These are phyloP conservation scores for Sceloporus tristichus DNA, from an alignment of 2,113 vertebrate genomes.

Conservation along the genomic window DNA sequence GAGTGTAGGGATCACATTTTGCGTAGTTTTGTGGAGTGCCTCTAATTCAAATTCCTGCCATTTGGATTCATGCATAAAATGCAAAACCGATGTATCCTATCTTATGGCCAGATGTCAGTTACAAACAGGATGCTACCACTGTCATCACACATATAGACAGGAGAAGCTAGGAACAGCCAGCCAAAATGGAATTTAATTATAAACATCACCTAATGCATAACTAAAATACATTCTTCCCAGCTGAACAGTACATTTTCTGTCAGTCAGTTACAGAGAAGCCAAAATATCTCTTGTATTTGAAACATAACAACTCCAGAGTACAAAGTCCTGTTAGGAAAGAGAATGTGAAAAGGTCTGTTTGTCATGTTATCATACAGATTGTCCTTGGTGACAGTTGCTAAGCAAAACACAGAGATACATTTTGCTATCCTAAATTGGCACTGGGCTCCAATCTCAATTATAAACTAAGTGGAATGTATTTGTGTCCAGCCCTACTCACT, in stretches of 20 bases:
- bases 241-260: slow-evolving; percentile 57
- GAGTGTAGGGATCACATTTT: background rate
- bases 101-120: background rate
- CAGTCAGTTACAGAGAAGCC: slow-evolving; percentile 53
- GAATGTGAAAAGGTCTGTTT: slow-evolving; percentile 31
- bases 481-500: background rate
- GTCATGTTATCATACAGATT: slow-evolving; percentile 58
- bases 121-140: background rate
- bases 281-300: slow-evolving; percentile 47
- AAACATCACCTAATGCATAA: slow-evolving; percentile 34
- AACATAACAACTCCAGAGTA: slow-evolving; percentile 26
- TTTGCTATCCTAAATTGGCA: slow-evolving; percentile 51
- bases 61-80: background rate
- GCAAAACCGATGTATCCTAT: background rate
- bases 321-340: slow-evolving; percentile 6
- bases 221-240: slow-evolving; percentile 31
- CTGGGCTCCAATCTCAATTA: slow-evolving; percentile 6
- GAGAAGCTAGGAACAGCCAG: background rate
- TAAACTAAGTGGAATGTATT: slow-evolving; percentile 29
- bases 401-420: slow-evolving; percentile 63
- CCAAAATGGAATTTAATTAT: background rate
- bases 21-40: background rate
- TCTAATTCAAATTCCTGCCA: background rate
- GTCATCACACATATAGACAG: background rate
- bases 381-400: slow-evolving; percentile 70